Conservation (phyloP, 2,888 invertebrate genomes). For the Helleia helle region DNA sequence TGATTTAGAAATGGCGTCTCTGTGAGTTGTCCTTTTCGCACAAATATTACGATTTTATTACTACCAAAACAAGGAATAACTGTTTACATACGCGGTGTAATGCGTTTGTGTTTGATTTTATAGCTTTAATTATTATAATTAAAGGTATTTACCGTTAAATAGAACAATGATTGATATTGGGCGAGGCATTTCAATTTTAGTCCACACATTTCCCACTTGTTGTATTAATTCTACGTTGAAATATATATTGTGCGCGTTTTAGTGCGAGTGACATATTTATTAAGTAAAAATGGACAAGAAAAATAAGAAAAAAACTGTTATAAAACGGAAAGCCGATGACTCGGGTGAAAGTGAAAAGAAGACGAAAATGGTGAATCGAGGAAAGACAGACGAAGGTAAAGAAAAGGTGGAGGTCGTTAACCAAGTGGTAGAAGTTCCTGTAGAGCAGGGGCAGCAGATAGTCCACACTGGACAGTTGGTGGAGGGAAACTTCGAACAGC, state of each 20-base stretch:
- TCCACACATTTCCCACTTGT: slow-evolving; percentile 22
- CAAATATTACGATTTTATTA: slow-evolving; percentile 32
- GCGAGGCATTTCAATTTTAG: slow-evolving; percentile 35
- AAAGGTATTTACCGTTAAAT: slow-evolving; percentile 10
- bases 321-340: slow-evolving; percentile 65
- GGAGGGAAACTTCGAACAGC: slow-evolving; percentile 65
- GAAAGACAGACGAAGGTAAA: slow-evolving; percentile 46
- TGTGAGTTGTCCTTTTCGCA: slow-evolving; percentile 65
- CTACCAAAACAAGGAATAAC: slow-evolving; percentile 28
- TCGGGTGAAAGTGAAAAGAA: slow-evolving; percentile 53
- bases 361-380: slow-evolving; percentile 53
- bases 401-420: slow-evolving; percentile 58
- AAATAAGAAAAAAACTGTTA: slow-evolving; percentile 64
- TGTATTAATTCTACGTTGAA: slow-evolving; percentile 22
- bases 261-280: slow-evolving; percentile 26
- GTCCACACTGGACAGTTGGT: slow-evolving; percentile 63
- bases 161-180: slow-evolving; percentile 39
- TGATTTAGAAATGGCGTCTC: slow-evolving; percentile 56
- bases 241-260: slow-evolving; percentile 26
- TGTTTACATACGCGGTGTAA: slow-evolving; percentile 24
- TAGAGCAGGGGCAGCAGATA: slow-evolving; percentile 62
- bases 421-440: slow-evolving; percentile 63
- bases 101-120: slow-evolving; percentile 14
- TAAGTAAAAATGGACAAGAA: slow-evolving; percentile 68
- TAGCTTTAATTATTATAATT: slow-evolving; percentile 13